These are phyloP conservation scores for Crocidura indochinensis DNA, from an alignment of 2,797 vertebrate species.

Conservation along the genomic window DNA sequence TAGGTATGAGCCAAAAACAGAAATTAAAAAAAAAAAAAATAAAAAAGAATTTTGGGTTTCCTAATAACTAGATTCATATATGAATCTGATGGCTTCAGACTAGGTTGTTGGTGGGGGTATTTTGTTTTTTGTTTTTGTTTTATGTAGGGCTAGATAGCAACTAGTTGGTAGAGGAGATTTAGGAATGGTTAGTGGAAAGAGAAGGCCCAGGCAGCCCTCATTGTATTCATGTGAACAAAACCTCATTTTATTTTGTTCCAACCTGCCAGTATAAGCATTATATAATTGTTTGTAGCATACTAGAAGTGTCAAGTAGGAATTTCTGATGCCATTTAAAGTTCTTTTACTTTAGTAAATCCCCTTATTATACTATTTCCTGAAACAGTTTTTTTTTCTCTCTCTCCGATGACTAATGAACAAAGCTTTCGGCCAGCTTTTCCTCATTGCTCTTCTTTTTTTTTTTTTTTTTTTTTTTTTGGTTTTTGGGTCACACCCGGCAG, in stretches of 20 bases:
- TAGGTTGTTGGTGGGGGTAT: background rate
- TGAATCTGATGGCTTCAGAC: background rate
- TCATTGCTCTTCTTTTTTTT: background rate
- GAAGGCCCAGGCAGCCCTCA: background rate
- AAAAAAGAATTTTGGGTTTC: background rate
- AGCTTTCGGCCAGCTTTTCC: background rate
- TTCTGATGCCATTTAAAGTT: background rate
- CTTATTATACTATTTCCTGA: background rate
- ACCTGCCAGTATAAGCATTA: background rate
- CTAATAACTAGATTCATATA: background rate
- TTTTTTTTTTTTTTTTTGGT: too few species aligned
- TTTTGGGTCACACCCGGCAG: too few species aligned
- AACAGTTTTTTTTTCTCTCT: background rate
- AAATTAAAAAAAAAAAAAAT: too few species aligned
- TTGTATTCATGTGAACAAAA: background rate
- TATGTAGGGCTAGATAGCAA: background rate
- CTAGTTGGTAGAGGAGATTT: background rate
- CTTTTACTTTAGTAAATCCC: background rate
- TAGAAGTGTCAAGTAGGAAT: background rate
- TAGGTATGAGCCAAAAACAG: too few species aligned
- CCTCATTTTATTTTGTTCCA: background rate
- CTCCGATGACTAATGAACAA: background rate
- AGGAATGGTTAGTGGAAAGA: background rate
- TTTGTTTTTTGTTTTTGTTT: background rate
- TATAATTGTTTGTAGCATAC: background rate